Base-by-base conservation (phyloP, 2,113 vertebrate genomes). In the Pteropus alecto region DNA sequence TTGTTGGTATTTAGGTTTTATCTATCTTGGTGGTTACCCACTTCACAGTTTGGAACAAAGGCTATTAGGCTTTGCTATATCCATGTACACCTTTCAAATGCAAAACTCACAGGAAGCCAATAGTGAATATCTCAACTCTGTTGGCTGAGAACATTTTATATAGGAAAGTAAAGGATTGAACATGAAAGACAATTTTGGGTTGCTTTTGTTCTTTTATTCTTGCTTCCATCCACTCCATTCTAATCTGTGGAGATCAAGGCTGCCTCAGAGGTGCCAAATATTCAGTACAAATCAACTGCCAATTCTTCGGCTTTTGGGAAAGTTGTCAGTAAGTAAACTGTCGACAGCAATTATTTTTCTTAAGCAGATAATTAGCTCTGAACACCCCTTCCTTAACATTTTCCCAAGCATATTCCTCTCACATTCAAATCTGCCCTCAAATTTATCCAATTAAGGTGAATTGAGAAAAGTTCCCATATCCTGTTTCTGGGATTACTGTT, bases 281-380 rank as follows among this genome's bases (percentile, higher is more conserved):
- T 58, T 91, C 46, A 94, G 15, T 63, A 90, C 84, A 87, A 33
- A 65, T 90, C 12, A 90, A 83, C n/a, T 87, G 38, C 22, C 43
- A 93, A 30, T 83, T 58, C 38, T 95, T 97, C 56, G 68, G 61
- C 16, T 95, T 95, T 56, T 78, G 33, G 48, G 56, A 87, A 92
- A 56, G 13, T 93, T 78, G 18, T 90, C 63, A 84, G n/a, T 87
- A 94, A 73, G 41, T 90, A 92, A 91, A 84, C 56, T 92, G 79
- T 87, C 74, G 94, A 73, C 18, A 88, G 56, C 30, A 96, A 92
- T 92, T 95, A 73, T 95, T 92, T 95, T 95, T 78, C 79, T 96
- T 95, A 78, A 95, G 79, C 15, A 86, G 56, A 90, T 90, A 94
- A 87, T 92, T 96, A 67, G 38, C 41, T 94, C 46, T 4, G 35